Base-by-base conservation (phyloP, 2,113 vertebrate species). In the Sakesphorus luctuosus region DNA sequence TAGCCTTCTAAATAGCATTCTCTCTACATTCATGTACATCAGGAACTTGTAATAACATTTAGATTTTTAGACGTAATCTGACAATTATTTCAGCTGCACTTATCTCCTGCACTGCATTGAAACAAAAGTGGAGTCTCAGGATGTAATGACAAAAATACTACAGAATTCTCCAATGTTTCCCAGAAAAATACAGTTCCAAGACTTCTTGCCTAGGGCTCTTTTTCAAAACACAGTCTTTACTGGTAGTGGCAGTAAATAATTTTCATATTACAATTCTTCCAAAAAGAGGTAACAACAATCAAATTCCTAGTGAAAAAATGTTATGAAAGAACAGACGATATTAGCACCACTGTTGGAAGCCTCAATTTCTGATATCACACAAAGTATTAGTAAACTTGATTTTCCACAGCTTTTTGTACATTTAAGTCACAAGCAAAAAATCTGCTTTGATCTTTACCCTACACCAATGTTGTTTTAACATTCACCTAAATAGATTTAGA, bases 101-200 rank as follows among this genome's bases (percentile, higher is more conserved):
- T 84, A 73, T 16, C 55, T 84, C 88, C 36, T 81, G 26, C 25
- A 18, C 9, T 17, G 18, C 7, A 33, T 97, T 96, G 91, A 94
- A 84, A 76, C 5, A 40, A 76, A 94, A 89, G 38, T 44, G 26
- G 15, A 80, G 13, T 59, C 29, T 53, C 35, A 61, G 36, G 47
- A 81, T n/a, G 58, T 66, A 93, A 59, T 94, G 74, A 40, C 68
- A 94, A 95, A 77, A 91, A 68, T 40, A 28, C 52, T 71, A 65
- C 46, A 93, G 46, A 90, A 55, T 76, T 26, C 29, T 69, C 23
- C 46, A 55, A 14, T 18, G 4, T 75, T 74, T 81, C 25, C 47
- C 29, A 79, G 36, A 72, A 50, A 63, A 80, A 63, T 31, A 40
- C 17, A 40, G 10, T 50, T 87, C 23, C 36, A 81, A 58, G n/a